Base-by-base conservation (phyloP, 2,888 invertebrate species). In the Empis livida region DNA sequence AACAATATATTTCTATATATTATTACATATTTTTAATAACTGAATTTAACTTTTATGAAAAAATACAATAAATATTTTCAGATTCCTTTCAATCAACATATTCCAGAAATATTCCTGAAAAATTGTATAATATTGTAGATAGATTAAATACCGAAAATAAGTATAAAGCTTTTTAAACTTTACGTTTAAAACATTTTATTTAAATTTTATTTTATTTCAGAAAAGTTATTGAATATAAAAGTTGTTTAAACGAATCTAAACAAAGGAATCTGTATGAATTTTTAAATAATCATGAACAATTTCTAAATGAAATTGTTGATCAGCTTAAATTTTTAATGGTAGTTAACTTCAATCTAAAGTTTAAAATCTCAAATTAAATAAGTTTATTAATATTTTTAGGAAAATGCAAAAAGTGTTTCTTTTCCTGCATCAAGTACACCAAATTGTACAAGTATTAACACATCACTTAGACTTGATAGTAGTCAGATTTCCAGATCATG, bases 381-480 rank as follows among this genome's bases (percentile, higher is more conserved):
- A 38, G 20, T 44, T 43, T 23, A 35, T 3, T 16, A 3, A 20
- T 38, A 43, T 43, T 47, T 32, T 27, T 23, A 49, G 52, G 47
- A 54, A 46, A 51, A 37, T 42, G 39, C 46, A 42, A 45, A 46
- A 30, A 45, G 51, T 46, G 20, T 47, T 13, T 20, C 52, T 42
- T 52, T 58, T 54, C 54, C 64, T 47, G 47, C 53, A 35, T 63
- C 68, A 40, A 68, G 68, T 47, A 68, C 68, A 10, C 68, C 68
- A 10, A 65, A 67, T 43, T 59, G 62, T 13, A 53, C 54, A 2
- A 44, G 49, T 17, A 46, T 51, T 13, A 48, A 27, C 1, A 50
- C 14, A 23, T 3, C 4, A 9, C n/a, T 14, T 27, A 41, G 14
- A 41, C n/a, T 35, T 13, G n/a, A 35, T 8, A 35, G 35, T 27